These are phyloP conservation scores for Sceloporus undulatus DNA, from an alignment of 2,113 vertebrate genomes.

Conservation along the genomic window DNA sequence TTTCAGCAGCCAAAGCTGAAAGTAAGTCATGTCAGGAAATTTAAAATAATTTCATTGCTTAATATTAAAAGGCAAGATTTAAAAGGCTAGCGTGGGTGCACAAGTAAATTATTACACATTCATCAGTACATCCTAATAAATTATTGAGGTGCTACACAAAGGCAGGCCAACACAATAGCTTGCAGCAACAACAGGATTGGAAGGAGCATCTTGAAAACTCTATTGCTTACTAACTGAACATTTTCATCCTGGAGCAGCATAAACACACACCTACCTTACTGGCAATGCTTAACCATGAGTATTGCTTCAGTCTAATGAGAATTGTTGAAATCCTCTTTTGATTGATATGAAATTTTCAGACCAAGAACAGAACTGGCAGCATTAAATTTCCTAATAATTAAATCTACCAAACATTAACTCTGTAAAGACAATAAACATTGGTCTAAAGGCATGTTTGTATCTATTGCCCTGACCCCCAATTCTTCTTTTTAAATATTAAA, in stretches of 20 bases:
- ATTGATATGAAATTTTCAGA: background rate
- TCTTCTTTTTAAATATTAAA: too few relatives aligned
- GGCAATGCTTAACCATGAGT: background rate
- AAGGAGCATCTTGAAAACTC: conserved; percentile 22
- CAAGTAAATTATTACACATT: conserved; percentile 46
- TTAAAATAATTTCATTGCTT: conserved; percentile 52
- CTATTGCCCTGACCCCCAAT: too few relatives aligned
- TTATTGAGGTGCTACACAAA: conserved; percentile 39
- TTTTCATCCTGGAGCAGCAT: conserved; percentile 33
- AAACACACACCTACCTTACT: background rate
- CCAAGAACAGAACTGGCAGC: background rate
- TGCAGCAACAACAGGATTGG: conserved; percentile 14
- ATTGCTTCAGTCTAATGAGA: background rate
- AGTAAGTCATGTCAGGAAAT: conserved; percentile 54
- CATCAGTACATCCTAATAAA: conserved; percentile 27
- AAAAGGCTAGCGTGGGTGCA: conserved; percentile 30
- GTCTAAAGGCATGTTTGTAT: background rate
- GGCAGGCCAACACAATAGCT: background rate
- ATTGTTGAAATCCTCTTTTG: background rate
- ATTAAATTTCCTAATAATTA: background rate
- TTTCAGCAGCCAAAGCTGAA: conserved; percentile 21
- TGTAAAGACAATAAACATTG: background rate
- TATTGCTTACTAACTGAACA: background rate
- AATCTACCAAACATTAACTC: background rate
- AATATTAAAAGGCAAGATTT: conserved; percentile 51